Conservation (phyloP, 1,140 invertebrate species). For the Physella acuta region DNA sequence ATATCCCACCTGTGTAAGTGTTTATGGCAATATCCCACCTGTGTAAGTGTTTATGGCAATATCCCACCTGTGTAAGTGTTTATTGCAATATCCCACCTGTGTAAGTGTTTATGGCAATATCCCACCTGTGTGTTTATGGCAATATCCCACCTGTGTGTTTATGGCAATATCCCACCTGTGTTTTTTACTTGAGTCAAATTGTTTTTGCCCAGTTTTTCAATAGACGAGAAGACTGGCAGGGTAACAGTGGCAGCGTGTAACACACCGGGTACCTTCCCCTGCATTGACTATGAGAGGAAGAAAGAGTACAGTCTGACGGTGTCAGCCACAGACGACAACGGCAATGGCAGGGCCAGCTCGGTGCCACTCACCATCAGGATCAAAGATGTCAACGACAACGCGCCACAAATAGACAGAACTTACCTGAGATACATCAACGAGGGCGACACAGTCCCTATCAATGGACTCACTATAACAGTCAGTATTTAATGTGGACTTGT, state of each 20-base stretch:
- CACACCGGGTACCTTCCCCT: slow-evolving; percentile 67
- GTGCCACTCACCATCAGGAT: slow-evolving; percentile 76
- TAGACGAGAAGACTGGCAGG: slow-evolving; percentile 77
- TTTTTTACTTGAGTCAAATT: no score
- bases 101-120: no score
- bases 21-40: slow-evolving; percentile 79
- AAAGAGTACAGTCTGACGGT: slow-evolving; percentile 82
- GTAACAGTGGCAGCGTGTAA: slow-evolving; percentile 80
- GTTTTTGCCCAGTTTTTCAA: slow-evolving; percentile 67
- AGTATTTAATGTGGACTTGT: no score
- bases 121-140: no score
- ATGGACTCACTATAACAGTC: slow-evolving; percentile 28
- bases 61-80: slow-evolving; percentile 71
- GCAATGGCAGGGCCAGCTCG: slow-evolving; percentile 70
- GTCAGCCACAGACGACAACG: slow-evolving; percentile 80
- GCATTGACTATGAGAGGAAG: slow-evolving; percentile 84
- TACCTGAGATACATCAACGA: slow-evolving; percentile 83
- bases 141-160: slow-evolving; percentile 74
- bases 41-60: slow-evolving; percentile 71
- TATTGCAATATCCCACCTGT: slow-evolving; percentile 81
- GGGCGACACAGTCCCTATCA: slow-evolving; percentile 65
- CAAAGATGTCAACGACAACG: slow-evolving; percentile 83
- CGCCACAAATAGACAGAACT: slow-evolving; percentile 73
- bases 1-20: slow-evolving; percentile 72
- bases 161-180: slow-evolving; percentile 80